Conservation (phyloP, 1,140 invertebrate genomes). For the Scaptomyza graminum region DNA sequence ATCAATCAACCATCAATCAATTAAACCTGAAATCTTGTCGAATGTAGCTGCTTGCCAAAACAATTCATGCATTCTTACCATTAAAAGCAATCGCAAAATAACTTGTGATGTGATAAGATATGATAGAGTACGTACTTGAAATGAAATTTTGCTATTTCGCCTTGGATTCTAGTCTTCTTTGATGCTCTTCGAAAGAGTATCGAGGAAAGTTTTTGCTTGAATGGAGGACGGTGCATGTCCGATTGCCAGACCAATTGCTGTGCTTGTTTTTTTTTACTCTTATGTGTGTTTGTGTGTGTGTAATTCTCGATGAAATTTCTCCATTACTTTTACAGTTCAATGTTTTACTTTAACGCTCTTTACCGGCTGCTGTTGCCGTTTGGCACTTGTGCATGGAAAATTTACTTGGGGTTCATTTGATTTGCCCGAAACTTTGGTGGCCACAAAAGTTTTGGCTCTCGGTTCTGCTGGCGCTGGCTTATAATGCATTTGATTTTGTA, state of each 20-base stretch:
- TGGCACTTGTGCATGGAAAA: constrained; percentile 71
- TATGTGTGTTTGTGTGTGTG: constrained; percentile 28
- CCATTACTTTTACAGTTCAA: constrained; percentile 78
- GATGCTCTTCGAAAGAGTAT: constrained; percentile 19
- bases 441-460: constrained; percentile 75
- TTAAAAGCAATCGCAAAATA: too few relatives aligned
- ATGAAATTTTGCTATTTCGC: too few relatives aligned
- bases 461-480: constrained; percentile 47
- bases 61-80: too few relatives aligned
- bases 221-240: constrained; percentile 30
- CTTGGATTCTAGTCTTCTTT: too few relatives aligned
- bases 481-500: constrained; percentile 80
- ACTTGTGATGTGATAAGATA: too few relatives aligned
- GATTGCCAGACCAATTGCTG: constrained; percentile 4
- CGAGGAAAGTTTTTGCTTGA: constrained; percentile 23
- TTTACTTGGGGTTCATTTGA: constrained; percentile 77
- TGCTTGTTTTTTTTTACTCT: constrained; percentile 10
- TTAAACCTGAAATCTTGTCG: too few relatives aligned
- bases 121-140: too few relatives aligned
- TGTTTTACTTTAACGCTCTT: constrained; percentile 71
- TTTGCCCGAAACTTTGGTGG: constrained; percentile 77
- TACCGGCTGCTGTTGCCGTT: constrained; percentile 25
- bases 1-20: too few relatives aligned
- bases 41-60: too few relatives aligned
- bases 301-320: constrained; percentile 72